Base-by-base conservation (phyloP, 2,888 invertebrate species). In the Notodonta ziczac region DNA sequence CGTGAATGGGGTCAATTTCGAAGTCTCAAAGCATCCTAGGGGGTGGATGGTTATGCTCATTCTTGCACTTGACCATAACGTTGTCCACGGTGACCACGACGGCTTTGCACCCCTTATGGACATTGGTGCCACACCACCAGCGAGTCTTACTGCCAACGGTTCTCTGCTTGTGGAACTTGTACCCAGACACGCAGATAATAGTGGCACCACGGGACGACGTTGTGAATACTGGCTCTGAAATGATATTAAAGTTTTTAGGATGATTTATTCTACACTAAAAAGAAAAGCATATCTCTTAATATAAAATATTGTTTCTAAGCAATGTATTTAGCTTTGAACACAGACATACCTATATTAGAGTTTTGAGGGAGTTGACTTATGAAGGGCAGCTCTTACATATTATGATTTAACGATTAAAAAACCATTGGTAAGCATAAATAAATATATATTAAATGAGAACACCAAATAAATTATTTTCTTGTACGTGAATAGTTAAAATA, bases 71-170 rank as follows among this genome's bases (percentile, higher is more conserved):
- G 6, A 85, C 55, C 12, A 88, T 72, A 14, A 70, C 59, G 39
- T 79, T 66, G 4, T 74, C 76, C 0, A 78, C 8, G 0, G 85
- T 84, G 39, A 70, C 66, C 1, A 85, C 56, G 5, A 66, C 63
- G 0, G 84, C 84, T 5, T 70, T 65, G 57, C 84, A 84, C 0
- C 78, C 76, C 9, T 67, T 70, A 40, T 73, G 67, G 46, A 74
- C 67, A 60, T 79, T 78, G 0, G 80, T 81, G 5, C 77, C 75
- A 51, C 84, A 84, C 71, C 76, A 79, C 84, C 84, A 84, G 4
- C 78, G 62, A 0, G 70, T 71, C 58, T 77, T 78, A 5, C 57
- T 52, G 0, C 76, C 73, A 2, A 69, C 61, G 2, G 63, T 69
- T 0, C 82, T 72, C 8, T 85, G 83, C 24, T 79, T 75, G 46